Evolutionary conservation across 2,797 vertebrate genomes (phyloP).

Genomic region (Bradypus variegatus): DNA sequence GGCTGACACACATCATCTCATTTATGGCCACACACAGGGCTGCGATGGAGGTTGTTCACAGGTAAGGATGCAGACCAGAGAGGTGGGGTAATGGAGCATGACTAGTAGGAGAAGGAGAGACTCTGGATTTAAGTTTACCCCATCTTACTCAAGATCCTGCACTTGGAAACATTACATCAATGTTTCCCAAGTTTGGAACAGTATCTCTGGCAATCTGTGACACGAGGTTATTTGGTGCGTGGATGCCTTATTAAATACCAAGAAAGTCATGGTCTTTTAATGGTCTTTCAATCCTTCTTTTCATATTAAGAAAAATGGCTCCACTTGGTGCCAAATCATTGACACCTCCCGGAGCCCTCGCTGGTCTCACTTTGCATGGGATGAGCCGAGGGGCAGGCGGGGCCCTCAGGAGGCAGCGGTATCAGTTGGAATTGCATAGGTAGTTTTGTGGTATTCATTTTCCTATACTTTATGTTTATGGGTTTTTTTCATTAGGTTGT

Average conservation of each 20-base stretch:
- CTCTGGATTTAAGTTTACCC: background rate
- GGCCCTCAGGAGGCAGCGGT: background rate
- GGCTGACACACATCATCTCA: background rate
- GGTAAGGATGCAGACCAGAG: background rate
- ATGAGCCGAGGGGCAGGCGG: background rate
- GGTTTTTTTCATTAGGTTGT: background rate
- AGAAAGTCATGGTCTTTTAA: background rate
- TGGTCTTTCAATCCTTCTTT: background rate
- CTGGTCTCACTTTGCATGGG: background rate
- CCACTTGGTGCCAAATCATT: background rate
- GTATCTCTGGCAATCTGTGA: background rate
- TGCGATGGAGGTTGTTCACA: background rate
- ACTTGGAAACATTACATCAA: background rate
- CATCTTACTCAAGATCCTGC: background rate
- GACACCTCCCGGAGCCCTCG: background rate
- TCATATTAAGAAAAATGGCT: background rate
- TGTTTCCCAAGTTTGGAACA: background rate
- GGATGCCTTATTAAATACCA: conserved; percentile 4
- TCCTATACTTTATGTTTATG: background rate
- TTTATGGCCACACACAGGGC: background rate
- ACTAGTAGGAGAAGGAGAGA: background rate
- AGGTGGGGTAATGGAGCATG: background rate
- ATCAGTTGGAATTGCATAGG: background rate
- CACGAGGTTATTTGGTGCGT: background rate
- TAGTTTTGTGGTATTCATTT: conserved; percentile 4